phyloP scores from a whole-genome alignment of 1,140 invertebrate genomes.

The Pogonognathellus flavescens region DNA sequence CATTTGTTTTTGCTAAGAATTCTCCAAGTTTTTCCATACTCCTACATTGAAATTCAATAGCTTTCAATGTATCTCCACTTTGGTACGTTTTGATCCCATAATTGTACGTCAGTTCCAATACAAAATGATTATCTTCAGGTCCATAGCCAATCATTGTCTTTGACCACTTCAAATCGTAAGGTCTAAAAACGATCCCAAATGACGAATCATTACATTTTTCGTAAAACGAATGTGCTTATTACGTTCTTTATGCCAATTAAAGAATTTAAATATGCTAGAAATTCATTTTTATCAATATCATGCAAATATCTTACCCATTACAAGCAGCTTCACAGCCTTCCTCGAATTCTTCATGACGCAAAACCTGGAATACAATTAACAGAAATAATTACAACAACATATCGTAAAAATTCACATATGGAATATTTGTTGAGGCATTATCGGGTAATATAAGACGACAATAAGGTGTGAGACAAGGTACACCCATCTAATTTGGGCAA shows the following conservation, averaged over 20 bases:
- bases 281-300: no score
- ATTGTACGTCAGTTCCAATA: slow-evolving; percentile 97
- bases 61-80: slow-evolving; percentile 81
- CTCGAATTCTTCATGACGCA: slow-evolving; percentile 96
- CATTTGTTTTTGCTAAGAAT: neutral
- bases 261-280: no score
- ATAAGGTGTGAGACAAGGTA: no score
- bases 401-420: no score
- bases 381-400: slow-evolving; percentile 10
- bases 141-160: slow-evolving; percentile 99
- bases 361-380: slow-evolving; percentile 75
- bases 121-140: slow-evolving; percentile 94
- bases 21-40: neutral
- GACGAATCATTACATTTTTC: no score
- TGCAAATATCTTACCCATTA: slow-evolving; percentile 85
- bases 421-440: no score
- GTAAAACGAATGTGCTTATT: no score
- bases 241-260: no score
- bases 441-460: no score
- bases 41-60: neutral
- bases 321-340: slow-evolving; percentile 96
- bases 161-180: slow-evolving; percentile 97
- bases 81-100: slow-evolving; percentile 86
- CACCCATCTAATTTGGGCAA: no score
- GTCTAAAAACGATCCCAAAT: no score